Percentiles rank a stretch among this genome's conserved stretches.
Evolutionary conservation across 2,113 vertebrate genomes (phyloP).

Genomic region (Glaucidium brasilianum): DNA sequence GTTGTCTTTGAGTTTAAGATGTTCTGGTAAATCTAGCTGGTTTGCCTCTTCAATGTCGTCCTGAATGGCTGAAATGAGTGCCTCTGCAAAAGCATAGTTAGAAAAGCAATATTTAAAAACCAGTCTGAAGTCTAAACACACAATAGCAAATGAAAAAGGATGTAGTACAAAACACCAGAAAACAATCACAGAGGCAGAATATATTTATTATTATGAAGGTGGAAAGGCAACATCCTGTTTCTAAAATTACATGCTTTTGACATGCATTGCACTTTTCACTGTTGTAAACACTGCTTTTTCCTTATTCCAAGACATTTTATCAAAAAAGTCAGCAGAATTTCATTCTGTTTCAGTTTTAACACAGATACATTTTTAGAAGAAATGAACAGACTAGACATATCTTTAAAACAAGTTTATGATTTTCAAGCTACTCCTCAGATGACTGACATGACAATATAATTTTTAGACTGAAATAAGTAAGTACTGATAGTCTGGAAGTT

Average conservation of each 20-base stretch:
- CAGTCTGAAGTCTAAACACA: background rate
- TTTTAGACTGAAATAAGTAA: background rate
- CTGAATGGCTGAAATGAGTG: conserved; percentile 85
- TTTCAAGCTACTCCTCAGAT: background rate
- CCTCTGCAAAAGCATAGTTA: conserved; percentile 69
- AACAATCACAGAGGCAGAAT: background rate
- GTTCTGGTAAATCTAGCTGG: conserved; percentile 84
- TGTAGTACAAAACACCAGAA: background rate
- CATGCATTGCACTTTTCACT: background rate
- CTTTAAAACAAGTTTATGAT: background rate
- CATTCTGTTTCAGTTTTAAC: background rate
- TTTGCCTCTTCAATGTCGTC: conserved; percentile 86
- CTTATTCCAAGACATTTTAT: background rate
- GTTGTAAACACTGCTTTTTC: background rate
- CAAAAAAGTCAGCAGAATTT: background rate
- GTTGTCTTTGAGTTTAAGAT: conserved; percentile 82
- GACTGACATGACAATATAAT: background rate
- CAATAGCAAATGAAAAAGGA: background rate
- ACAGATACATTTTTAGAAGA: background rate
- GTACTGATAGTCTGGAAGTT: background rate
- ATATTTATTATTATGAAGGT: background rate
- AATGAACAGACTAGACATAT: background rate
- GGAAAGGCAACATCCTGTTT: background rate
- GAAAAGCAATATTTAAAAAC: background rate
- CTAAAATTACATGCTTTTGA: background rate